Evolutionary conservation across 2,888 invertebrate genomes (phyloP).

Genomic region (Machimus atricapillus): DNA sequence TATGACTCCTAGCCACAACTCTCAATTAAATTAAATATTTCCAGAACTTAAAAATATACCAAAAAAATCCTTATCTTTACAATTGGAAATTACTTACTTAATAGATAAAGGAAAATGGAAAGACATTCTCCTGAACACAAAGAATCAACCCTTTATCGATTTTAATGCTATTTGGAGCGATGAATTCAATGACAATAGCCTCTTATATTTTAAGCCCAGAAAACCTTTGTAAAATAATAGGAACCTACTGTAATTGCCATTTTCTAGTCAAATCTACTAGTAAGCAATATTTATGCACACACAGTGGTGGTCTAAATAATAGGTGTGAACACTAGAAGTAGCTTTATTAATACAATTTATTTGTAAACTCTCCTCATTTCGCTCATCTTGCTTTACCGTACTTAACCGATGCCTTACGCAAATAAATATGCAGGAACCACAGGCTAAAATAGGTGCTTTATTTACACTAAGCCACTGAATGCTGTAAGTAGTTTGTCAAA

Average conservation of each 20-base stretch:
- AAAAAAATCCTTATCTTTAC: background rate
- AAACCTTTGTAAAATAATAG: background rate
- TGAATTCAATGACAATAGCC: no score
- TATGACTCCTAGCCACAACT: background rate
- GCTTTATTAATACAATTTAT: no score
- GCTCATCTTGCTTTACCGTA: no score
- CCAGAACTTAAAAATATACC: background rate
- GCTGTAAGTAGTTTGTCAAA: no score
- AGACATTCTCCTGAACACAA: background rate
- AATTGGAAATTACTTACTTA: background rate
- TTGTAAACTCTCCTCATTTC: no score
- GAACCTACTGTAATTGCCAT: background rate
- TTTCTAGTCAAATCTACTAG: background rate
- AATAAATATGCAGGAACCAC: no score
- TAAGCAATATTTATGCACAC: no score
- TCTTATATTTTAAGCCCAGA: background rate
- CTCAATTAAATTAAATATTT: background rate
- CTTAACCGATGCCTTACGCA: no score
- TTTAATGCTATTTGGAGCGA: background rate
- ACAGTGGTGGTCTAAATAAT: no score
- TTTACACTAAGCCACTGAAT: no score
- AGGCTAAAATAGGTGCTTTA: no score
- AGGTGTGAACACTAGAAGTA: no score
- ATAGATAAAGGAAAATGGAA: background rate
- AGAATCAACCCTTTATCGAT: background rate